These are phyloP conservation scores for Rallus limicola DNA, from an alignment of 2,113 vertebrate species.

Conservation along the genomic window DNA sequence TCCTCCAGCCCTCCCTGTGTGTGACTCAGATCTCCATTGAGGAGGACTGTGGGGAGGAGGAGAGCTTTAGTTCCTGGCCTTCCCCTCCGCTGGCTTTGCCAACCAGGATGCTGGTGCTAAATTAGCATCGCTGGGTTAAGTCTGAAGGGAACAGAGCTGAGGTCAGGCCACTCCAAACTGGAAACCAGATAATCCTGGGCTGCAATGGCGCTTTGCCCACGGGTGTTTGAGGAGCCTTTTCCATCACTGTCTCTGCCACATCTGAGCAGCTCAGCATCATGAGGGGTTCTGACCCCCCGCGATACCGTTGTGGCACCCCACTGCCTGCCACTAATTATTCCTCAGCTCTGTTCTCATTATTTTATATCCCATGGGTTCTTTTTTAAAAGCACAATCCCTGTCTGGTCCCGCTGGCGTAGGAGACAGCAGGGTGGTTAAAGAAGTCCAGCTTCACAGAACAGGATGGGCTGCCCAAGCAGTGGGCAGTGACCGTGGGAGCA, in stretches of 20 bases:
- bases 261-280: neutral
- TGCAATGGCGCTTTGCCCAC: neutral
- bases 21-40: neutral
- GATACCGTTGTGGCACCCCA: neutral
- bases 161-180: neutral
- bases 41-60: neutral
- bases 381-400: neutral
- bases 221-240: neutral
- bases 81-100: neutral
- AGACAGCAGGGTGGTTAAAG: neutral
- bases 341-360: neutral
- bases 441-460: neutral
- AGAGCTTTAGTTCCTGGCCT: neutral
- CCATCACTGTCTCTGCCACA: neutral
- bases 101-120: neutral
- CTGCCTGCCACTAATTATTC: neutral
- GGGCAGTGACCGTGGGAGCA: neutral
- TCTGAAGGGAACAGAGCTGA: neutral
- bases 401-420: rapidly evolving
- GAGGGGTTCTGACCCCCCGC: neutral
- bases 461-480: neutral
- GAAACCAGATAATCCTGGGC: neutral
- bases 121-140: neutral
- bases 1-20: rapidly evolving
- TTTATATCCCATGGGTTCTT: neutral